Conservation (phyloP, 2,888 invertebrate species). For the Microdon myrmicae region DNA sequence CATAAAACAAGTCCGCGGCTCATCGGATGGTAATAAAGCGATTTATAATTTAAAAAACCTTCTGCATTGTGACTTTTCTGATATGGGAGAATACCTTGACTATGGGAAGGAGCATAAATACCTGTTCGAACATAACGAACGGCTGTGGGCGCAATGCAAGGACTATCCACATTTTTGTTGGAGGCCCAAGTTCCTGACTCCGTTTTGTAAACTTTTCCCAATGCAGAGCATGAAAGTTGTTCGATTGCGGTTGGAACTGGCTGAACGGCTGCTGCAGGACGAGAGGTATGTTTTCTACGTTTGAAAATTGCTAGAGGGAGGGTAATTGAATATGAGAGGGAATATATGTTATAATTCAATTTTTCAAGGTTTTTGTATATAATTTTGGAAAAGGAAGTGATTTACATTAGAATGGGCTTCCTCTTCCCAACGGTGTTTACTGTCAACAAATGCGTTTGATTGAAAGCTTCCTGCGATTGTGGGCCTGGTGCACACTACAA, state of each 20-base stretch:
- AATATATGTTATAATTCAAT: too few relatives aligned
- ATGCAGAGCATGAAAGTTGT: conserved; percentile 91
- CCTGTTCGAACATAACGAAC: conserved; percentile 85
- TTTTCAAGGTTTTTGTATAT: too few relatives aligned
- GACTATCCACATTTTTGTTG: conserved; percentile 75
- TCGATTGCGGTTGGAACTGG: conserved; percentile 77
- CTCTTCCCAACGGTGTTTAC: too few relatives aligned
- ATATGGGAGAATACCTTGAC: conserved; percentile 79
- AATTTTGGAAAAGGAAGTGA: too few relatives aligned
- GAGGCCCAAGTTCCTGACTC: conserved; percentile 77
- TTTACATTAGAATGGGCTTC: too few relatives aligned
- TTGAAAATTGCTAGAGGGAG: not conserved
- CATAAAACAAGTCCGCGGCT: conserved; percentile 82
- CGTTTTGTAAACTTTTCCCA: conserved; percentile 85
- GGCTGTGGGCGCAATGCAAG: conserved; percentile 85
- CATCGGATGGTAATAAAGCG: conserved; percentile 76
- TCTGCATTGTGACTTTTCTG: conserved; percentile 80
- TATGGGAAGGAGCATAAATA: conserved; percentile 81
- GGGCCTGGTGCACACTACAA: too few relatives aligned
- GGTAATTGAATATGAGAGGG: not conserved
- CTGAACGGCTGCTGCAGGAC: conserved; percentile 78
- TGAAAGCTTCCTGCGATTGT: too few relatives aligned
- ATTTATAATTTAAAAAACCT: conserved; percentile 76
- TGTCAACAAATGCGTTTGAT: too few relatives aligned
- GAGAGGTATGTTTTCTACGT: conserved; percentile 71